Evolutionary conservation across 1,140 invertebrate species (phyloP), one percentile per base, ranked within the genome.

Genomic region (Drosophila prosaltans): DNA sequence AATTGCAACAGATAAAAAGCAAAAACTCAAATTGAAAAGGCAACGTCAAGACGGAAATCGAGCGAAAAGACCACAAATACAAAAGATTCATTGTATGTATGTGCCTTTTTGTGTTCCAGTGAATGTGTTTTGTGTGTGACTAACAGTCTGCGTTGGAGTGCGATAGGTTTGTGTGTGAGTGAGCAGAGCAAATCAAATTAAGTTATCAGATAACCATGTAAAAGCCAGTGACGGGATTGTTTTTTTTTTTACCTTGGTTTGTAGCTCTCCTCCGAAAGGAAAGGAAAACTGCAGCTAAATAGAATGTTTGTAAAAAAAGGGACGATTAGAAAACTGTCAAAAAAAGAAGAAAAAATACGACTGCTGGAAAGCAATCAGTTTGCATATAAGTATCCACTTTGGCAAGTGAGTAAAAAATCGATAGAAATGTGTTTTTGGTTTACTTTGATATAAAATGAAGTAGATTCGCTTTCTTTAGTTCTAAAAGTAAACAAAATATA

Each of bases 161-260:
- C 6, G 9, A 51, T 55, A 36, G 8, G 3, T 43, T 10, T 51
- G n/a, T 48, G 60, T 43, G 45, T 74, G 77, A 69, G 78, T 74
- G 65, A 68, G 59, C 65, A 80, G 70, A 80, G 70, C 65, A 89
- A 88, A 88, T 80, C 84, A 89, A 89, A 88, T 88, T 80, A 83
- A 83, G 73, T 82, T 80, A 89, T 83, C 72, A 78, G 80, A 80
- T 80, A 74, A 78, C 73, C 70, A 65, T 80, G 69, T 77, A 88
- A 80, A 80, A 76, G 73, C 76, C 67, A 61, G 67, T 21, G 10
- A n/a, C 36, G 32, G 32, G 7, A 10, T 26, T 39, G 36, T 40
- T 28, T 64, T 68, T 69, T 65, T 28, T 64, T 68, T 69, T 65
- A 63, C 74, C 72, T 76, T 73, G 64, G 68, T 76, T 70, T 79